These are phyloP conservation scores for Montipora capricornis DNA, from an alignment of 64 coral and sea anemone genomes.

Conservation along the genomic window DNA sequence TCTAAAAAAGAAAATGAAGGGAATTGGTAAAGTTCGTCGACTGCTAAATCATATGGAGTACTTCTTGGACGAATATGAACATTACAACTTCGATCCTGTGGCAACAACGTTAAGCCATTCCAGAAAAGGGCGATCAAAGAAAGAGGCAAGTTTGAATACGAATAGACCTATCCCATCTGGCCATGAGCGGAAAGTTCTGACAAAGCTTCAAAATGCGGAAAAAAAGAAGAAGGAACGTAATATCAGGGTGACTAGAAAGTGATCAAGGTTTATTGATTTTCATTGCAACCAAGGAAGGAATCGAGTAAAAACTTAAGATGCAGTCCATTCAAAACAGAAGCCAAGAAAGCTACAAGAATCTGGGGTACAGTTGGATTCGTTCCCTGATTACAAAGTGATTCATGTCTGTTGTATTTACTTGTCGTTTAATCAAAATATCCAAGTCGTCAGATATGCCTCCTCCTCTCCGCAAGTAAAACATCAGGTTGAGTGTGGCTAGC, in stretches of 20 bases:
- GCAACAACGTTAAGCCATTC: slow-evolving; percentile 55
- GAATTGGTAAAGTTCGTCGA: slow-evolving; percentile 60
- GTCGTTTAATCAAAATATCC: background rate
- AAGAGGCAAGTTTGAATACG: slow-evolving; percentile 87
- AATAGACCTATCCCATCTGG: slow-evolving; percentile 85
- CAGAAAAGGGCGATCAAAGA: slow-evolving; percentile 86
- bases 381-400: background rate
- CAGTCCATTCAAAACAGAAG: background rate
- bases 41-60: slow-evolving; percentile 66
- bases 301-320: background rate
- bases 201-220: slow-evolving; percentile 84
- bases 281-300: background rate
- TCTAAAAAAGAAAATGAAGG: slow-evolving; percentile 65
- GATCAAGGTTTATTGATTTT: background rate
- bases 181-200: slow-evolving; percentile 85
- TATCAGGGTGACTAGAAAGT: background rate
- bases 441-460: background rate
- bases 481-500: too few species aligned
- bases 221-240: slow-evolving; percentile 71
- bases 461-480: too few species aligned
- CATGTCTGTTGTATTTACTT: background rate
- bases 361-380: background rate
- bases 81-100: slow-evolving; percentile 78
- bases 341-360: background rate
- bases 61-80: slow-evolving; percentile 88